Evolutionary conservation across 37 sponge, comb jelly and placozoan genomes (phyloP), one percentile per base, ranked within the genome.

Genomic region (Cliona cf. orientalis): DNA sequence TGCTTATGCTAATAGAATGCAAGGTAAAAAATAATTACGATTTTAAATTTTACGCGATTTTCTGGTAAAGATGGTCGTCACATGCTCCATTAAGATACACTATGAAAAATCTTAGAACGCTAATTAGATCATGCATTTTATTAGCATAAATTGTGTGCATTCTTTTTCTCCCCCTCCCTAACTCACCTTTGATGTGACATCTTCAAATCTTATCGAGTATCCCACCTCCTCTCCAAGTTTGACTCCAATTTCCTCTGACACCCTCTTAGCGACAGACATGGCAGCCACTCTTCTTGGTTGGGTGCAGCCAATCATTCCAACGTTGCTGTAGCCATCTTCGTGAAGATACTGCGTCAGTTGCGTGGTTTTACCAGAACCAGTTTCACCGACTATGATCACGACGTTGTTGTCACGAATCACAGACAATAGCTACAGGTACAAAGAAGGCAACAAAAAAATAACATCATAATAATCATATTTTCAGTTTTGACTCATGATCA

Each of bases 211-310:
- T 1, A 99, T 99, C 34, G 99, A 94, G 80, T 99, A 99, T 33
- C 99, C 99, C 9, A 96, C 95, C 46, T 97, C 94, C 25, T 90
- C 93, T 26, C 99, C 99, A 4, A 99, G 86, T 55, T 90, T 82
- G 25, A 86, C 81, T 25, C 77, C 86, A 87, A 94, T 89, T 67
- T 99, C 99, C 34, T 97, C 97, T 33, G 91, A 86, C 28, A 99
- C 99, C 80, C 99, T 76, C 80, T 99, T 99, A 45, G 99, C 99
- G 9, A 99, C 99, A 32, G 97, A 97, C 99, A 99, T 97, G 31
- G 99, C 99, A 31, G 99, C 99, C 62, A 99, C 99, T 65, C 99
- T 61, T n/a, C 99, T 74, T 11, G 99, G 99, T 75, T 99, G 99
- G 0, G 99, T 99, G 75, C 99, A 99, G 11, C 99, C 99, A n/a